Evolutionary conservation across 2,888 invertebrate genomes (phyloP).

Genomic region (Yponomeuta evonymella): DNA sequence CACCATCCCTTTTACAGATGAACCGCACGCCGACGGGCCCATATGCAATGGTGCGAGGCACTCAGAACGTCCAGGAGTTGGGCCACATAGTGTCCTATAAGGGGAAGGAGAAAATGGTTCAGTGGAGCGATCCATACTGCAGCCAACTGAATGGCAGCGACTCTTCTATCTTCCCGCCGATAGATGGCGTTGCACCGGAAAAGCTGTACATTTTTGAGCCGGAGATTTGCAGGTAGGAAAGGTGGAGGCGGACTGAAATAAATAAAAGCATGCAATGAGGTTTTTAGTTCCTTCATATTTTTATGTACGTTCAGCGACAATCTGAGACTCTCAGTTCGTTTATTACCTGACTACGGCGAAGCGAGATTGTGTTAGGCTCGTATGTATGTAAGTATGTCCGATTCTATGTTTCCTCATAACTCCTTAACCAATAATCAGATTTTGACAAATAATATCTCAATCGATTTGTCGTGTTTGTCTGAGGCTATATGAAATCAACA

Average conservation of each 20-base stretch:
- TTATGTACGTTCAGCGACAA: too few relatives aligned
- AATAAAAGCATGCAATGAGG: too few relatives aligned
- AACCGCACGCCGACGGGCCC: conserved; percentile 73
- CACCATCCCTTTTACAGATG: conserved; percentile 44
- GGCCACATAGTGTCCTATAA: conserved; percentile 70
- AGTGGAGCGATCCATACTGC: conserved; percentile 64
- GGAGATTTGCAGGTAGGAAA: conserved; percentile 74
- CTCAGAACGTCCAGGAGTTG: conserved; percentile 56
- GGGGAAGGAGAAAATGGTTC: conserved; percentile 42
- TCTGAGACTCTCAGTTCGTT: too few relatives aligned
- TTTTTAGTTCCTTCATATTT: too few relatives aligned
- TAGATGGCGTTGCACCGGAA: conserved; percentile 46
- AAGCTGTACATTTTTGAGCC: conserved; percentile 68
- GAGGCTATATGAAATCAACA: too few relatives aligned
- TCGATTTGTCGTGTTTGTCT: too few relatives aligned
- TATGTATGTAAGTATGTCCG: too few relatives aligned
- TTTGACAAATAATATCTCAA: too few relatives aligned
- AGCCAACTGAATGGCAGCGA: conserved; percentile 75
- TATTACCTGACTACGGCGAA: too few relatives aligned
- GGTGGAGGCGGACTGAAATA: not conserved
- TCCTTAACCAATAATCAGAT: too few relatives aligned
- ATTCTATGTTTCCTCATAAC: too few relatives aligned
- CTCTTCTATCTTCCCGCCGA: conserved; percentile 70
- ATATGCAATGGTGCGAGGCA: conserved; percentile 71
- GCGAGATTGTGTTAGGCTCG: too few relatives aligned